Base-by-base conservation (phyloP, 2,797 vertebrate species). In the Anableps anableps region DNA sequence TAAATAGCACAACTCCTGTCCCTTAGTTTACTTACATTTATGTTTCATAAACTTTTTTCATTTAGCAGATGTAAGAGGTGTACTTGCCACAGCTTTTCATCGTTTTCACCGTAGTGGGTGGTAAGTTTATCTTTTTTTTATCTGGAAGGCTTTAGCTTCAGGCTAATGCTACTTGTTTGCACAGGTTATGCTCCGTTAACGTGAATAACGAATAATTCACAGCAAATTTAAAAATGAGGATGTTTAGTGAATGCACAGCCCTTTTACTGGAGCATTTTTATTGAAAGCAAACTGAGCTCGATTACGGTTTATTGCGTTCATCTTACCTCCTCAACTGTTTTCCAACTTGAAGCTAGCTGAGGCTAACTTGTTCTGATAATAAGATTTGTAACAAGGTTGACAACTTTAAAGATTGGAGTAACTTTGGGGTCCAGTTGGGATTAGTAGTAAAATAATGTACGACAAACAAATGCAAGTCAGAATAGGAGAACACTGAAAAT, bases 81-180 rank as follows among this genome's bases (percentile, higher is more conserved):
- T 16, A 21, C 13, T 36, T 0, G 4, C 21, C 26, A 0, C 11
- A 55, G 19, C 11, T 29, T 23, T 53, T 58, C 34, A 0, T 45
- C 2, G 36, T 38, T 23, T 80, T 76, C 72, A 53, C 36, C 29
- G n/a, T 55, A 41, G n/a, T n/a, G 17, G 71, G 71, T 77, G 84
- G 91, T 90, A 79, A 68, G 89, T 86, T 83, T 85, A 5, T 53
- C 9, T 78, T 23, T 19, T 36, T 5, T 0, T 19, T 36, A 8
- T 31, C 5, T 38, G 29, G 50, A 53, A 23, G 48, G 21, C 0
- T 51, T 76, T 66, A 87, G 90, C 86, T 85, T 72, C 78, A 84
- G 53, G 83, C 79, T 92, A 88, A 82, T 47, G 74, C 73, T 72
- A 75, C 60, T 53, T 71, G 10, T n/a, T 34, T 31, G 43, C 62